phyloP scores from a whole-genome alignment of 2,888 invertebrate species.

The Agrochola litura region DNA sequence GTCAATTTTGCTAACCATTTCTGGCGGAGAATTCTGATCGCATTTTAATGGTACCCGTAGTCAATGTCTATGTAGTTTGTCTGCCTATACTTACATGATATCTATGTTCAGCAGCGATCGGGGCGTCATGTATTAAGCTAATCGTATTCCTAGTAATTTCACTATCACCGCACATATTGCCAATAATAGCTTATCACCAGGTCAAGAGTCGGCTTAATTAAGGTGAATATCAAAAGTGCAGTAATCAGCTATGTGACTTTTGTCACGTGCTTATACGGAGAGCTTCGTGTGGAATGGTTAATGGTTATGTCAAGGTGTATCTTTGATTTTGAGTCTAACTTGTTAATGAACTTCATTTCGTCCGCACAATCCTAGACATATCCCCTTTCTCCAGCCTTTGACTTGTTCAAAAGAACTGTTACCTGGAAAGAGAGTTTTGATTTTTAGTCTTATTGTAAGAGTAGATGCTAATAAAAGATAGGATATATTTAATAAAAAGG shows the following conservation, averaged over 20 bases:
- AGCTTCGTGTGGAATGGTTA: neutral
- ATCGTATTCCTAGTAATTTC: conserved; percentile 15
- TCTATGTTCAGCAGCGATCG: neutral
- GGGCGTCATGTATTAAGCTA: conserved; percentile 11
- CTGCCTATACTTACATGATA: neutral
- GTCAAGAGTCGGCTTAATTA: conserved; percentile 43
- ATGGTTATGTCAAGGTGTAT: neutral
- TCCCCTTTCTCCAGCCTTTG: neutral
- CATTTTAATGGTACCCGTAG: neutral
- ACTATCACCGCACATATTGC: conserved; percentile 16
- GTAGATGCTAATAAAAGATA: neutral
- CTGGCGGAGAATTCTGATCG: neutral
- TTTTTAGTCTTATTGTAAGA: neutral
- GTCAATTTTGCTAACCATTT: neutral
- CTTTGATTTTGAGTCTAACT: neutral
- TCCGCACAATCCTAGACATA: no score
- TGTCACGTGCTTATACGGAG: conserved; percentile 30
- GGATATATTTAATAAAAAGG: neutral
- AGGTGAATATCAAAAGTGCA: conserved; percentile 43
- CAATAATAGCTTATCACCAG: conserved; percentile 45
- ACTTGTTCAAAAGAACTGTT: neutral
- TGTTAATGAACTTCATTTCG: neutral
- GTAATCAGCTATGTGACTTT: conserved; percentile 32
- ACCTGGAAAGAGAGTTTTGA: neutral
- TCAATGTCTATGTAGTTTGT: neutral